Base-by-base conservation (phyloP, 2,113 vertebrate genomes). In the Dinomys branickii region DNA sequence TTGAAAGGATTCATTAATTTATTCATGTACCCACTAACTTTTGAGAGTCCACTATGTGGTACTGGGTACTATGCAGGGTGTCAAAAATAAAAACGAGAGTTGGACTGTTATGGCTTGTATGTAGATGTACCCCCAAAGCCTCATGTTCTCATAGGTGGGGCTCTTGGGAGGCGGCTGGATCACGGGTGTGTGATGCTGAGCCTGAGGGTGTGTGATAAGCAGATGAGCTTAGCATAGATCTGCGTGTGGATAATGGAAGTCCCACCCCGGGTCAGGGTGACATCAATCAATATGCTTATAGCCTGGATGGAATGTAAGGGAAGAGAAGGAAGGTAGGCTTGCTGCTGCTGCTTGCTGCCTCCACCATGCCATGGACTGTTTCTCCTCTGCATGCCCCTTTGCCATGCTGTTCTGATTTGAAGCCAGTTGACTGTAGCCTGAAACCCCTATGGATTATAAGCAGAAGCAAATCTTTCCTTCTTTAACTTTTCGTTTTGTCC, bases 1-100 rank as follows among this genome's bases (percentile, higher is more conserved):
- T 86, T 97, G 35, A 94, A 78, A 87, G 30, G 1, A 69, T 47
- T 95, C 2, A 58, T 63, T 77, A 50, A 92, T 65, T 58, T 67
- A 88, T 88, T 90, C 44, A 92, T 75, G 19, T 7, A 81, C 9
- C 4, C 4, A 80, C 14, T 67, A 17, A 78, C 86, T 91, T 94
- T 50, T 85, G 17, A 93, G 17, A 77, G 7, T 91, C 19, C 71
- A 1, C 26, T 77, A 35, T 87, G 30, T 88, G 41, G 38, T 28
- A 3, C 28, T 61, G 24, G 6, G 11, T 85, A 12, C 19, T 81
- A 82, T 61, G 80, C 81, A 88, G 19, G 26, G 1, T 71, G 58
- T 44, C 22, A 88, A 90, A 94, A 81, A 59, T 85, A 92, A 71
- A 38, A 71, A 71, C 8, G 67, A 20, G 17, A 71, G 67, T 67